Base-by-base conservation (phyloP, 2,797 vertebrate genomes). In the Gymnoscopelus braueri region DNA sequence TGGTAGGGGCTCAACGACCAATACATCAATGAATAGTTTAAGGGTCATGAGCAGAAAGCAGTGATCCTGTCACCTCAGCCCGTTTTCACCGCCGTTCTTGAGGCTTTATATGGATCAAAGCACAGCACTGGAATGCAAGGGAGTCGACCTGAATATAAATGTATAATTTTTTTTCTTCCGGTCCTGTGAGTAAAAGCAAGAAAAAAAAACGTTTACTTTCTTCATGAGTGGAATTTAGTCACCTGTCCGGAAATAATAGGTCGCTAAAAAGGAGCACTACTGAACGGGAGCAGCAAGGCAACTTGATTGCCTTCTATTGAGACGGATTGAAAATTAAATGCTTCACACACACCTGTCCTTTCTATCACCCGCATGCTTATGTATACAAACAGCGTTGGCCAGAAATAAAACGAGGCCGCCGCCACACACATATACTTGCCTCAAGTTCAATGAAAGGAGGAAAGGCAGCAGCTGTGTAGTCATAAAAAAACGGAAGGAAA, bases 381-480 rank as follows among this genome's bases (percentile, higher is more conserved):
- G 71, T 88, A 86, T 88, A 90, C 82, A 89, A 83, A 83, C 70
- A 70, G 72, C 84, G 84, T 85, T 85, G 47, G 5, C 69, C 84
- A 63, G 83, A 87, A 86, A 90, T 88, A 86, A 87, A 88, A 77
- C 77, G 83, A 84, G 64, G 80, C 78, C 85, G 82, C 49, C n/a
- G 80, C 72, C 65, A 78, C 75, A 85, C 71, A 78, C 85, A 87
- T 44, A 9, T 39, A 3, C 39, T 19, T 19, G 19, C 19, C 19
- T 19, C 19, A 19, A 19, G 39, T 44, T 9, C 9, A 8, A 44
- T 44, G 39, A 44, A 44, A 44, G 80, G 87, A 84, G 79, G 80
- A 63, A 85, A 92, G 89, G 86, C 84, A 84, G 87, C 91, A 91
- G 90, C 89, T 91, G 88, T 89, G 89, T 84, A 86, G 81, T 84